Evolutionary conservation across 2,797 vertebrate genomes (phyloP).

Genomic region (Bovichtus diacanthus): DNA sequence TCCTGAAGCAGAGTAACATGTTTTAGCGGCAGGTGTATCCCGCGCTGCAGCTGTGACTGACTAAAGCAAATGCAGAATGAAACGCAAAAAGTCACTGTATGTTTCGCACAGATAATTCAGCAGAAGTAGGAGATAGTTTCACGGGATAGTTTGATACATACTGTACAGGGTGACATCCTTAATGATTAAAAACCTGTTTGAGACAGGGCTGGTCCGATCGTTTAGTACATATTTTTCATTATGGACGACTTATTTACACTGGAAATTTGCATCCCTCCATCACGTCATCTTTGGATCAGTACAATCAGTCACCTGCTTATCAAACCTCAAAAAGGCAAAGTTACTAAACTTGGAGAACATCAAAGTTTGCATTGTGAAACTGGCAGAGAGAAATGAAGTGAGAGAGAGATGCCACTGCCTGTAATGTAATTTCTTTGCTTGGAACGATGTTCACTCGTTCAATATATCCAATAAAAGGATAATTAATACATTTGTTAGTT

Average conservation of each 20-base stretch:
- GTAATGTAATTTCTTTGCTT: neutral
- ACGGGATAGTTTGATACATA: neutral
- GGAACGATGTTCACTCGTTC: slow-evolving; percentile 4
- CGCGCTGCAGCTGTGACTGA: slow-evolving; percentile 7
- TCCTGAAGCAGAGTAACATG: slow-evolving; percentile 28
- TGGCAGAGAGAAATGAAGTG: slow-evolving; percentile 1
- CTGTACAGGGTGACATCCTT: slow-evolving; percentile 7
- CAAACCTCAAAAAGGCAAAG: neutral
- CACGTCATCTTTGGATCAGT: slow-evolving; percentile 54
- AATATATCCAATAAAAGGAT: slow-evolving; percentile 2
- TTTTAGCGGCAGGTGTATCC: slow-evolving; percentile 21
- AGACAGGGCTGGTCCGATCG: neutral
- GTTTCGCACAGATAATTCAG: slow-evolving; percentile 31
- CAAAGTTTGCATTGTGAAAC: slow-evolving; percentile 14
- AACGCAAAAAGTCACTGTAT: slow-evolving; percentile 15
- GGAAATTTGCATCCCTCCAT: neutral
- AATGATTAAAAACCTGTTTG: neutral
- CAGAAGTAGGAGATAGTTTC: slow-evolving; percentile 6
- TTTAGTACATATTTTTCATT: neutral
- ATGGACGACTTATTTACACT: slow-evolving; percentile 28
- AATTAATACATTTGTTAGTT: neutral
- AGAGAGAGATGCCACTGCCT: neutral
- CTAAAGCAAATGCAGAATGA: slow-evolving; percentile 23
- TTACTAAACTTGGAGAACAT: neutral
- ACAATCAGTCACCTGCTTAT: slow-evolving; percentile 38